phyloP scores from a whole-genome alignment of 2,113 vertebrate genomes.

The Calcarius ornatus region DNA sequence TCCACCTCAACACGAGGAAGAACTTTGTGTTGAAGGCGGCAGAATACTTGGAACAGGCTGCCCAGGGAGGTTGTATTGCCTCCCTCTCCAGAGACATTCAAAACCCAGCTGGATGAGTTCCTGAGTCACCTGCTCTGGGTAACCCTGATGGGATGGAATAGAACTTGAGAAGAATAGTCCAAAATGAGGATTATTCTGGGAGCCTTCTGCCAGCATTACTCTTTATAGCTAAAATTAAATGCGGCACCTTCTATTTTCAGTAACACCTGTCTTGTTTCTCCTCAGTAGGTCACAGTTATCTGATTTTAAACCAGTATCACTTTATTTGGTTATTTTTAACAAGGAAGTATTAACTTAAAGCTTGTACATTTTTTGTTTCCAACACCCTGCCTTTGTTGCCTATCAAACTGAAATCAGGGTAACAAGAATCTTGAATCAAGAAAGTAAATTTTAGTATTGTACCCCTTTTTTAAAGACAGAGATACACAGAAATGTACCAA shows the following conservation, averaged over 20 bases:
- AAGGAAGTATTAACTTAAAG: not conserved
- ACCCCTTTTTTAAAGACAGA: not conserved
- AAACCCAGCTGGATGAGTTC: not conserved
- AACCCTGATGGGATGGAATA: not conserved
- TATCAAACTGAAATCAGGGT: accelerated
- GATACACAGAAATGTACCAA: not conserved
- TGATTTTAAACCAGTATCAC: not conserved
- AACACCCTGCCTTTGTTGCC: not conserved
- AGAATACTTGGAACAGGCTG: not conserved
- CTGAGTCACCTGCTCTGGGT: not conserved
- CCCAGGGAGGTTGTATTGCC: too few relatives aligned
- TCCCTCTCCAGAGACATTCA: not conserved
- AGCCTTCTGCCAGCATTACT: not conserved
- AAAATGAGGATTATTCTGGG: not conserved
- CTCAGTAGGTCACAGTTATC: not conserved
- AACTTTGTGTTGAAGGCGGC: not conserved
- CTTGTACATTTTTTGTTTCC: not conserved
- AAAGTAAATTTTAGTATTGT: not conserved
- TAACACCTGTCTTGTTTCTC: not conserved
- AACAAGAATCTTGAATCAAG: not conserved
- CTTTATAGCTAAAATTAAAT: not conserved
- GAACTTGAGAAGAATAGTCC: not conserved
- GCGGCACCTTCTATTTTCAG: not conserved
- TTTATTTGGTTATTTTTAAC: not conserved
- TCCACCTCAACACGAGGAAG: not conserved